These are phyloP conservation scores for Pangasius larnaudii DNA, from an alignment of 2,797 vertebrate genomes.

Conservation along the genomic window DNA sequence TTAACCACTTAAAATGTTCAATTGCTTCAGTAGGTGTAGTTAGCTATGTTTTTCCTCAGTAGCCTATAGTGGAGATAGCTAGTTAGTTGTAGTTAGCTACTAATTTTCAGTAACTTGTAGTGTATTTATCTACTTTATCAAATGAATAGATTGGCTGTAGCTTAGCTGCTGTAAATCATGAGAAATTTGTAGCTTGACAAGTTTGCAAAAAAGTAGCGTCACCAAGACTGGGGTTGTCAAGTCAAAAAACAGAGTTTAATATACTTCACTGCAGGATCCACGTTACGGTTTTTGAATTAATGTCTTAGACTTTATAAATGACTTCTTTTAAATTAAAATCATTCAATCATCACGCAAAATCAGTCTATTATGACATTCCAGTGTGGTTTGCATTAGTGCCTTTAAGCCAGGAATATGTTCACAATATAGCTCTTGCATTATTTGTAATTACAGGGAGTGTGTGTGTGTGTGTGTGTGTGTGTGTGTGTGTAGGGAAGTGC, in stretches of 20 bases:
- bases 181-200: not conserved
- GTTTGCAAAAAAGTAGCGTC: too few relatives aligned
- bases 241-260: not conserved
- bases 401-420: constrained; percentile 26
- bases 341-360: not conserved
- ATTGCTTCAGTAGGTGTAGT: not conserved
- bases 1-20: not conserved
- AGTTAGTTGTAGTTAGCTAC: not conserved
- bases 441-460: constrained; percentile 42
- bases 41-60: not conserved
- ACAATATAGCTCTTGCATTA: constrained; percentile 32
- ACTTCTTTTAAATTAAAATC: not conserved
- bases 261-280: not conserved
- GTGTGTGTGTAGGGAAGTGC: constrained; percentile 24
- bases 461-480: constrained; percentile 22
- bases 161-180: not conserved
- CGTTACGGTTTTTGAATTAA: not conserved
- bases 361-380: constrained; percentile 10
- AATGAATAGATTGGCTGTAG: not conserved
- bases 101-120: not conserved
- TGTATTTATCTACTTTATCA: not conserved
- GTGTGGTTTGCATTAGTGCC: constrained; percentile 35
- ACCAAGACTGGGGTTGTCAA: not conserved
- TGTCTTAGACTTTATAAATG: not conserved
- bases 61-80: too few relatives aligned